Base-by-base conservation (phyloP, 2,113 vertebrate species). In the Ciconia stormi region DNA sequence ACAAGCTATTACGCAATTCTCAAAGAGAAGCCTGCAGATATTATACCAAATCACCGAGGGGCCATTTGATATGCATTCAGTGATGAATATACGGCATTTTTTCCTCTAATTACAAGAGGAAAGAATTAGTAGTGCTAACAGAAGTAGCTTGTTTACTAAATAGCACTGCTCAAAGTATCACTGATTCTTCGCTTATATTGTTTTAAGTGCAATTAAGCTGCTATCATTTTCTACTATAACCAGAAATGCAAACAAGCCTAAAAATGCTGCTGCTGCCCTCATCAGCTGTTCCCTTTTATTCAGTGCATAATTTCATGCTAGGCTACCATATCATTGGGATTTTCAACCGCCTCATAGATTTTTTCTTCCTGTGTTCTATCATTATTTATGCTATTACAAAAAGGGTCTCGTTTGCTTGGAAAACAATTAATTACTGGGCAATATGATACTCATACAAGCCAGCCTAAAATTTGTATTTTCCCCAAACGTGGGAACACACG, bases 171-270 rank as follows among this genome's bases (percentile, higher is more conserved):
- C 78, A 36, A 55, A 95, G 82, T 56, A 72, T 67, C 85, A 50
- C 83, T 59, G 69, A 74, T 84, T 66, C 83, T 49, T 78, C 58
- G 47, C 76, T 70, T 49, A 71, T 1, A 70, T 67, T 83, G 89
- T 84, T 89, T 87, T 83, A 90, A 84, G 78, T 56, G 84, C 90
- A 91, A 76, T 94, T 96, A 88, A 85, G 36, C 67, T 12, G 19
- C 65, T 55, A 36, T 56, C 46, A 56, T 93, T 72, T 73, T 49
- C 67, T 63, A 2, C 73, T 70, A 71, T 44, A 74, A 80, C 82
- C 67, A 88, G 76, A 84, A 90, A 88, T 6, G 18, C 70, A 96
- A 95, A 79, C 62, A 81, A 89, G 84, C 4, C 73, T 80, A 76
- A 55, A 89, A 82, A 55, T 3, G 55, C 66, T 30, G 59, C 69